Percentiles rank a stretch among this genome's conserved stretches.
These are phyloP conservation scores for Axis porcinus DNA, from an alignment of 2,113 vertebrate genomes.

Conservation along the genomic window DNA sequence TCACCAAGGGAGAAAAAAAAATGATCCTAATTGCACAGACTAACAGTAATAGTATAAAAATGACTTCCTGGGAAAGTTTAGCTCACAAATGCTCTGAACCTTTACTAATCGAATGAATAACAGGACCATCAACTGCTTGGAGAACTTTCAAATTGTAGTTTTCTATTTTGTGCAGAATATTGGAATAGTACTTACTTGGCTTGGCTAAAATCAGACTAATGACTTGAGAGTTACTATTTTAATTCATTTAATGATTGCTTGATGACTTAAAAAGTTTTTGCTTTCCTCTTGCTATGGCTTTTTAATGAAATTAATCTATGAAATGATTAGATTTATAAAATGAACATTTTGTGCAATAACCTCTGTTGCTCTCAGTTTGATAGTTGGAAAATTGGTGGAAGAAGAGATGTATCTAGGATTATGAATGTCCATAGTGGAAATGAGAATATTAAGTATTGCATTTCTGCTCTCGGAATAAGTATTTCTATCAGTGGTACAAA, in stretches of 20 bases:
- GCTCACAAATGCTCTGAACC: slow-evolving; percentile 44
- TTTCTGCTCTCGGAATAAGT: not conserved
- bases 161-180: slow-evolving; percentile 49
- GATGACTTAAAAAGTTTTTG: slow-evolving; percentile 67
- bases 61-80: slow-evolving; percentile 46
- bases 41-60: slow-evolving; percentile 8
- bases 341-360: not conserved
- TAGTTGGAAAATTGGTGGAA: not conserved
- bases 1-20: slow-evolving; percentile 61
- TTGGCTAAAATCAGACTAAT: slow-evolving; percentile 62
- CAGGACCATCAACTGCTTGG: slow-evolving; percentile 51
- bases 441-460: not conserved
- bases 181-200: slow-evolving; percentile 41
- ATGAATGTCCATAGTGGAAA: not conserved
- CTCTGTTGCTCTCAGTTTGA: not conserved
- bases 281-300: slow-evolving; percentile 4
- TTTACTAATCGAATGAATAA: slow-evolving; percentile 49
- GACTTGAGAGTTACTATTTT: slow-evolving; percentile 63
- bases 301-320: slow-evolving; percentile 5
- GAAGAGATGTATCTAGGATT: not conserved
- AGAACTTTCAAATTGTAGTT: slow-evolving; percentile 71
- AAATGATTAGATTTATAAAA: slow-evolving; percentile 28
- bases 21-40: slow-evolving; percentile 27
- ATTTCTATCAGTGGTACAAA: not conserved
- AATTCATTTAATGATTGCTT: slow-evolving; percentile 64